phyloP scores from a whole-genome alignment of 2,888 invertebrate genomes.

The Opisthograptis luteolata region DNA sequence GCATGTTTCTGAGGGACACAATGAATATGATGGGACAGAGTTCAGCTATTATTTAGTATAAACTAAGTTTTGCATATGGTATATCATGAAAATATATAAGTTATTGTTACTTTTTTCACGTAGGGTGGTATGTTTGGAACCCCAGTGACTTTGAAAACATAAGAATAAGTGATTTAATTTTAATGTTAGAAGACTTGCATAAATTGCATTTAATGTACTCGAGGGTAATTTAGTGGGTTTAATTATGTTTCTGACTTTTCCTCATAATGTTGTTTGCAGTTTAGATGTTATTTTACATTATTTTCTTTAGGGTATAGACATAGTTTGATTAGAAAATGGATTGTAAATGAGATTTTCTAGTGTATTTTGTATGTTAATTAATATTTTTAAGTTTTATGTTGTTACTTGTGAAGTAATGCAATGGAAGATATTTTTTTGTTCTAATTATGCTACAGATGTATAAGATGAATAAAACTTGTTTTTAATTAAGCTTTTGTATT shows the following conservation, averaged over 20 bases:
- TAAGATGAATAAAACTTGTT: constrained; percentile 71
- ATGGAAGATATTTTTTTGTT: constrained; percentile 66
- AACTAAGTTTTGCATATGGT: too few relatives aligned
- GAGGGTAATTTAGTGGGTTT: background rate
- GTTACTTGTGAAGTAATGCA: constrained; percentile 73
- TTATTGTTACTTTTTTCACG: too few relatives aligned
- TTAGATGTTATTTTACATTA: background rate
- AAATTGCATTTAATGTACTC: constrained; percentile 13
- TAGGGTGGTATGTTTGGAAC: background rate
- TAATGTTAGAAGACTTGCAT: constrained; percentile 3
- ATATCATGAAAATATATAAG: too few relatives aligned
- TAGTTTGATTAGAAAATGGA: constrained; percentile 44
- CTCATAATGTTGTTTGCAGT: background rate
- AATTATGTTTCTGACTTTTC: background rate
- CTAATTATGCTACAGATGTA: constrained; percentile 68
- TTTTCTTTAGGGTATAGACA: constrained; percentile 29
- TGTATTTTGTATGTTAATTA: constrained; percentile 35
- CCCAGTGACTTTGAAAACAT: background rate
- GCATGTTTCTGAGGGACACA: too few relatives aligned
- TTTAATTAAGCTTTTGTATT: constrained; percentile 41
- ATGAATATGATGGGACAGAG: too few relatives aligned
- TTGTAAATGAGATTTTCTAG: constrained; percentile 53
- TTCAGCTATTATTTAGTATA: too few relatives aligned
- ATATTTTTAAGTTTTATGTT: constrained; percentile 61
- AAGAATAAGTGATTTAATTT: constrained; percentile 2